Percentiles rank a stretch among this genome's conserved stretches.
Evolutionary conservation across 2,888 invertebrate genomes (phyloP).

Genomic region (Villa cingulata): DNA sequence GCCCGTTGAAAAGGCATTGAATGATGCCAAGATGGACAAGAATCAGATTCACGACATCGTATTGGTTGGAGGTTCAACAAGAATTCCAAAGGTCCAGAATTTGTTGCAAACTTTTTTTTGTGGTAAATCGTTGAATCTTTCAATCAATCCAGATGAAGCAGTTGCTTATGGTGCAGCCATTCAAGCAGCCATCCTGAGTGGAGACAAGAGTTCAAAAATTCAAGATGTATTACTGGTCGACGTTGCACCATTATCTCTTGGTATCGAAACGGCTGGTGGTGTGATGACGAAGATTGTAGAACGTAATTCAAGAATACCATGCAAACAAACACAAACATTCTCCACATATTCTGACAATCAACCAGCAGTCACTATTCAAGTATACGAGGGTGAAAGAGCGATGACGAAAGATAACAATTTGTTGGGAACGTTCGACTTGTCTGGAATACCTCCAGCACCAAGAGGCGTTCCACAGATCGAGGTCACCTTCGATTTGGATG

Average conservation of each 20-base stretch:
- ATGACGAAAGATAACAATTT: constrained; percentile 88
- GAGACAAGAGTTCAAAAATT: constrained; percentile 51
- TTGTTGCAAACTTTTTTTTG: constrained; percentile 58
- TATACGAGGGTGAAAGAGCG: constrained; percentile 60
- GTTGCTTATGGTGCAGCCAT: constrained; percentile 61
- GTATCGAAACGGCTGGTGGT: constrained; percentile 53
- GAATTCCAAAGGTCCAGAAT: constrained; percentile 60
- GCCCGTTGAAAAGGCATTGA: constrained; percentile 59
- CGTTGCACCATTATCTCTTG: constrained; percentile 49
- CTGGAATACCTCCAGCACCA: constrained; percentile 83
- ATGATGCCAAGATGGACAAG: constrained; percentile 62
- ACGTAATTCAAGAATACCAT: constrained; percentile 51
- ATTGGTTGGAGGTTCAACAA: constrained; percentile 61
- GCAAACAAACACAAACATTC: constrained; percentile 54
- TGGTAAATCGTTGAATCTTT: constrained; percentile 51
- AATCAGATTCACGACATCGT: constrained; percentile 59
- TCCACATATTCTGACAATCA: constrained; percentile 68
- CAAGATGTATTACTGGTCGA: constrained; percentile 54
- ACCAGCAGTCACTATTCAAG: constrained; percentile 54
- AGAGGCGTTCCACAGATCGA: constrained; percentile 74
- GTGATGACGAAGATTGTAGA: constrained; percentile 61
- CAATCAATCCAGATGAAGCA: constrained; percentile 63
- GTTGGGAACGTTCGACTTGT: constrained; percentile 85
- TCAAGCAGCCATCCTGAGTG: constrained; percentile 52
- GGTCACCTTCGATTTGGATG: constrained; percentile 65